phyloP scores from a whole-genome alignment of 2,888 invertebrate species.

The Hecatera dysodea region DNA sequence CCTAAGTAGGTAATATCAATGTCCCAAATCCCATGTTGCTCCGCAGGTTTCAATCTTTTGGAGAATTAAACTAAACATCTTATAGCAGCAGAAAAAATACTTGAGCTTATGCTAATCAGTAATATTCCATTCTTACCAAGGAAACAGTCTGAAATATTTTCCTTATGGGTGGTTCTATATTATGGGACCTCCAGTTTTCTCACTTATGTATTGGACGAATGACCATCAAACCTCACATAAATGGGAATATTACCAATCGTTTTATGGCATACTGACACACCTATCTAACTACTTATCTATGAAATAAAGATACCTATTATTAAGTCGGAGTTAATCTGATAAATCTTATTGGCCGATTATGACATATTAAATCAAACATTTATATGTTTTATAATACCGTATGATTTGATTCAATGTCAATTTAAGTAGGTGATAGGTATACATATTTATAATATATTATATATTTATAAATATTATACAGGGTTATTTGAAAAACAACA shows the following conservation, averaged over 20 bases:
- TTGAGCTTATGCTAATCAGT: neutral
- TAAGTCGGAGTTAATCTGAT: constrained; percentile 3
- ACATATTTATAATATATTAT: no score
- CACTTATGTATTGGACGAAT: constrained; percentile 1
- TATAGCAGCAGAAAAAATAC: neutral
- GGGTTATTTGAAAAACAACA: no score
- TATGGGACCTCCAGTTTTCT: neutral
- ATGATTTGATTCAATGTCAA: constrained; percentile 4
- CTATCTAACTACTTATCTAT: constrained; percentile 4
- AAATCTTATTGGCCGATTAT: constrained; percentile 22
- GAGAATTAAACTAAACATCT: constrained; percentile 6
- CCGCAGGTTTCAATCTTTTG: neutral
- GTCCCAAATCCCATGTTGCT: neutral
- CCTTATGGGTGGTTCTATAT: neutral
- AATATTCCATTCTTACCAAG: neutral
- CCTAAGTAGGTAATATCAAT: no score
- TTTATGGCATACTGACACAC: constrained; percentile 13
- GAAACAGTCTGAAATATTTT: neutral
- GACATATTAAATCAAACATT: constrained; percentile 31
- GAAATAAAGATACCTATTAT: constrained; percentile 1
- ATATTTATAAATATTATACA: no score
- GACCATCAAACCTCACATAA: neutral
- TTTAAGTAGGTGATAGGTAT: neutral
- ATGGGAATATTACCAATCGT: constrained; percentile 14
- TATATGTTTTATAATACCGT: constrained; percentile 19